phyloP scores from a whole-genome alignment of 1,140 invertebrate species.

The Archivesica marissinica region DNA sequence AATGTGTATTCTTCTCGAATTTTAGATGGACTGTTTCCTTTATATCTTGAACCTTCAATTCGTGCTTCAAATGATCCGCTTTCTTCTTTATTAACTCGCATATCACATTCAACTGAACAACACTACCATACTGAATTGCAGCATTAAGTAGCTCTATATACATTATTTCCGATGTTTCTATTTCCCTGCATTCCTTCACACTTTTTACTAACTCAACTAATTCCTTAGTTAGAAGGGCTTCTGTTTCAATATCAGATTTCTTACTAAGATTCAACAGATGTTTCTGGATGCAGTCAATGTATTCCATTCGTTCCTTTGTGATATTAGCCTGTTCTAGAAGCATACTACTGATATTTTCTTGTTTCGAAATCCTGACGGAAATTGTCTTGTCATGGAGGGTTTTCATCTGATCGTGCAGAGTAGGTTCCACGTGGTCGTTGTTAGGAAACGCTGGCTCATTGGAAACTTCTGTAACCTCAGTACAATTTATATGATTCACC shows the following conservation, averaged over 20 bases:
- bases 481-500: constrained; percentile 19
- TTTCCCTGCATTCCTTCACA: neutral
- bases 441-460: neutral
- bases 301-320: neutral
- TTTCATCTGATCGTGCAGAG: neutral
- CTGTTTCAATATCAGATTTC: neutral
- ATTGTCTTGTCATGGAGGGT: neutral
- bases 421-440: neutral
- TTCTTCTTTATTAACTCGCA: neutral
- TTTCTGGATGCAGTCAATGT: neutral
- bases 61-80: neutral
- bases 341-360: constrained; percentile 9
- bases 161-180: neutral
- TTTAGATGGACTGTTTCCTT: neutral
- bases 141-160: neutral
- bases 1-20: neutral
- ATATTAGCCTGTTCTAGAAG: neutral
- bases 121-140: neutral
- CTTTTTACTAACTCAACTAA: neutral
- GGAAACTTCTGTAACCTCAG: neutral
- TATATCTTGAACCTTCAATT: neutral
- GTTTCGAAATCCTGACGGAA: neutral
- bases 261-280: neutral
- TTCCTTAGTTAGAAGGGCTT: neutral
- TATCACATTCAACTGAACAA: neutral